A percentile compares a stretch with the other conserved stretches of the same genome.
Conservation (phyloP, 2,888 invertebrate genomes). For the Chalcosyrphus nemorum region DNA sequence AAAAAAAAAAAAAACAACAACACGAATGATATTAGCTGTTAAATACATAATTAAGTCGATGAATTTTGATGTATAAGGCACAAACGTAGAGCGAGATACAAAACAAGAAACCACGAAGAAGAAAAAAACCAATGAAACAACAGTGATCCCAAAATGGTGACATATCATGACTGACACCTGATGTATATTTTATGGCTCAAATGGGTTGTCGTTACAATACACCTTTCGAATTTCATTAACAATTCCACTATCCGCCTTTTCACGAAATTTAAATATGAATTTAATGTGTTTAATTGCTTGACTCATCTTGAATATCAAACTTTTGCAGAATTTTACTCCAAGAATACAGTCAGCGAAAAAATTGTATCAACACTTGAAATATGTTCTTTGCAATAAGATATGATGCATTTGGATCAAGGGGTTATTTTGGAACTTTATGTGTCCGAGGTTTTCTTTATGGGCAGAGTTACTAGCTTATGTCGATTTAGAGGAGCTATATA, state of each 20-base stretch:
- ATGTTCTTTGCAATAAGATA: too few species aligned
- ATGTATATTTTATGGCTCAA: conserved; percentile 71
- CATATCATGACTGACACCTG: conserved; percentile 71
- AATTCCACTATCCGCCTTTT: conserved; percentile 47
- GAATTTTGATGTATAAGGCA: conserved; percentile 38
- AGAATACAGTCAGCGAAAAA: not conserved
- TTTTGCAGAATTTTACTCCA: conserved; percentile 37
- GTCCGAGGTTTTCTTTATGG: too few species aligned
- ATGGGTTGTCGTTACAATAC: conserved; percentile 68
- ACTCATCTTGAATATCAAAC: conserved; percentile 63
- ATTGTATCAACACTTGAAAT: not conserved
- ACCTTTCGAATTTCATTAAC: conserved; percentile 70
- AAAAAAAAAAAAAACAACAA: too few species aligned
- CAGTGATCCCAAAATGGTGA: conserved; percentile 64
- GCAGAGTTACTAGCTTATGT: too few species aligned
- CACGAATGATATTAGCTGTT: conserved; percentile 59
- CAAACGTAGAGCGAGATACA: conserved; percentile 37
- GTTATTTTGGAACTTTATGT: too few species aligned
- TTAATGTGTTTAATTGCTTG: conserved; percentile 62
- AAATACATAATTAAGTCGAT: conserved; percentile 51
- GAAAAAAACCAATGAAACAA: conserved; percentile 9
- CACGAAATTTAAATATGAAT: conserved; percentile 70
- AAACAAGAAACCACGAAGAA: conserved; percentile 40
- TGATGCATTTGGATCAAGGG: too few species aligned
- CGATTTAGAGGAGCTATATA: too few species aligned